Evolutionary conservation across 2,888 invertebrate species (phyloP).

Genomic region (Amphipyra berbera): DNA sequence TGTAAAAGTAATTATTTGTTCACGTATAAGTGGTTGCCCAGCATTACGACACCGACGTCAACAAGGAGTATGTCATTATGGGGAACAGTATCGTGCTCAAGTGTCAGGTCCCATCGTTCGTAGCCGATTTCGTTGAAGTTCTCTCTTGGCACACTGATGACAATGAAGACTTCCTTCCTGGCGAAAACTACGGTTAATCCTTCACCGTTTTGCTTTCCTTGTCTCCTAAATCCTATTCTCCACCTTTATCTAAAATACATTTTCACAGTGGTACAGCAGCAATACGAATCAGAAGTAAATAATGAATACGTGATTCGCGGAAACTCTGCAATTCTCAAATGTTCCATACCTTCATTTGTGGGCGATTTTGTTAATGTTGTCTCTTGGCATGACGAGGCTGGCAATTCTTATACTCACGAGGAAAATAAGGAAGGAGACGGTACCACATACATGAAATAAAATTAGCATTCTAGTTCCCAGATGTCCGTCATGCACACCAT

Average conservation of each 20-base stretch:
- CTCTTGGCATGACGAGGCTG: constrained; percentile 95
- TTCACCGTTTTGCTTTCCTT: constrained; percentile 42
- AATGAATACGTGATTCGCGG: constrained; percentile 97
- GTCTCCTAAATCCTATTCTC: constrained; percentile 45
- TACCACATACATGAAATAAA: constrained; percentile 60
- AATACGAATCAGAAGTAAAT: constrained; percentile 97
- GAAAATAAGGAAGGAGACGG: constrained; percentile 77
- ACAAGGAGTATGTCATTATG: constrained; percentile 95
- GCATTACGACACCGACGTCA: constrained; percentile 95
- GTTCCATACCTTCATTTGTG: constrained; percentile 97
- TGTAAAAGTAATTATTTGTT: constrained; percentile 44
- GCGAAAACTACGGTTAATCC: constrained; percentile 90
- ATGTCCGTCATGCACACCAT: constrained; percentile 25
- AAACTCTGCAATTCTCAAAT: constrained; percentile 96
- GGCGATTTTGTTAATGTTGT: constrained; percentile 97
- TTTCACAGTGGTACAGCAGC: constrained; percentile 95
- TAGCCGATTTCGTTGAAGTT: constrained; percentile 95
- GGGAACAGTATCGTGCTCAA: constrained; percentile 95
- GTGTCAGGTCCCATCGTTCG: constrained; percentile 96
- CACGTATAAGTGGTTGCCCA: constrained; percentile 92
- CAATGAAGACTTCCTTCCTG: constrained; percentile 92
- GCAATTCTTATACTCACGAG: constrained; percentile 84
- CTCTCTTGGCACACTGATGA: constrained; percentile 95
- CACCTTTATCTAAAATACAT: constrained; percentile 27
- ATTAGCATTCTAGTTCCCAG: constrained; percentile 33